These are phyloP conservation scores for Propithecus deckenii DNA, from an alignment of 2,797 vertebrate genomes.

Conservation along the genomic window DNA sequence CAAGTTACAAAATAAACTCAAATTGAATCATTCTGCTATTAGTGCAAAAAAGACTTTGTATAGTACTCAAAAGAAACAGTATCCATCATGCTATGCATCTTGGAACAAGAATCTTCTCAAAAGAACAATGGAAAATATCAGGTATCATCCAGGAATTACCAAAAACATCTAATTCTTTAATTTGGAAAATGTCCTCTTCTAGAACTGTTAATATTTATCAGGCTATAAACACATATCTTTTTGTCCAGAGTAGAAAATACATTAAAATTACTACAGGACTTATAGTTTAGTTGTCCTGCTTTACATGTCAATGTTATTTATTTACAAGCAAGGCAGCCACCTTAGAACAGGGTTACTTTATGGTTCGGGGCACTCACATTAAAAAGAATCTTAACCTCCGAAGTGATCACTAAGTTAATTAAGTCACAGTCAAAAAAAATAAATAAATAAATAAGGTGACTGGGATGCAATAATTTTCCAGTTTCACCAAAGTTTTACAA, in stretches of 20 bases:
- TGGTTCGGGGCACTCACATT: background rate
- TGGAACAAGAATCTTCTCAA: background rate
- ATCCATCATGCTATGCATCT: background rate
- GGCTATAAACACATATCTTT: background rate
- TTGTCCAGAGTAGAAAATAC: background rate
- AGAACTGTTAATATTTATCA: background rate
- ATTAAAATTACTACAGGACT: background rate
- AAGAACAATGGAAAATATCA: background rate
- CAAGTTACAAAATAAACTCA: background rate
- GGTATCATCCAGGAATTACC: background rate
- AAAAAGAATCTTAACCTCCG: background rate
- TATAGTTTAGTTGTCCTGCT: background rate
- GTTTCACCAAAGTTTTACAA: background rate
- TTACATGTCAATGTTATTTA: background rate
- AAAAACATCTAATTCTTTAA: background rate
- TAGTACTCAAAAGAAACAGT: background rate
- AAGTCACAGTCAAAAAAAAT: background rate
- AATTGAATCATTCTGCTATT: background rate
- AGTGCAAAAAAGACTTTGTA: background rate
- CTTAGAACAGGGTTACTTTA: background rate
- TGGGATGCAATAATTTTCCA: background rate
- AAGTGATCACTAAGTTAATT: background rate
- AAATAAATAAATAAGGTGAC: background rate
- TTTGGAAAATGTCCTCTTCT: background rate
- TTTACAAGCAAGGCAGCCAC: background rate